Conservation (phyloP, 2,113 vertebrate genomes). For the Pteropus alecto region DNA sequence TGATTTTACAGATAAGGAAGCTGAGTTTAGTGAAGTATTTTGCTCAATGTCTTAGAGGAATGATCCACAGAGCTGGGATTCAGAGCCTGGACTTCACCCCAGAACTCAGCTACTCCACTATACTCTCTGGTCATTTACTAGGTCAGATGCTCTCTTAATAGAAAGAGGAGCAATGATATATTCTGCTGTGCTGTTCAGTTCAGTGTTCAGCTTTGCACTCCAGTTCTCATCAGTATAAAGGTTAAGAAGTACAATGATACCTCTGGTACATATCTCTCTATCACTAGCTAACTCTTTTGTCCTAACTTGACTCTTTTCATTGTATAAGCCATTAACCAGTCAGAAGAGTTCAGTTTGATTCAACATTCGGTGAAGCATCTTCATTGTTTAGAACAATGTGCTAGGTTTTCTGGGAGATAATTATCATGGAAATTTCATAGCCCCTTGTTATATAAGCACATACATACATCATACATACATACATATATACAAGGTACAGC, state of each 20-base stretch:
- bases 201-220: background rate
- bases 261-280: background rate
- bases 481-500: background rate
- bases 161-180: background rate
- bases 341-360: background rate
- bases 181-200: background rate
- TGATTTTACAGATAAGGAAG: conserved; percentile 38
- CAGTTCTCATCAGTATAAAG: background rate
- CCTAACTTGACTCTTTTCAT: background rate
- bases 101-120: background rate
- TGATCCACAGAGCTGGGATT: background rate
- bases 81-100: conserved; percentile 30
- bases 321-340: background rate
- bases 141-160: background rate
- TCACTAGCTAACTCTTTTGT: background rate
- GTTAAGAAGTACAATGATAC: background rate
- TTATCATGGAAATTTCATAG: background rate
- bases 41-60: conserved; percentile 17
- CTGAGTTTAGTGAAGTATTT: background rate
- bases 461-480: too few species aligned
- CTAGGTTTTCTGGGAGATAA: background rate
- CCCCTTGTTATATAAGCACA: background rate
- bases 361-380: background rate
- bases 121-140: background rate
- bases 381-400: background rate